Evolutionary conservation across 2,797 vertebrate species (phyloP), one percentile per base, ranked within the genome.

Genomic region (Potorous gilbertii): DNA sequence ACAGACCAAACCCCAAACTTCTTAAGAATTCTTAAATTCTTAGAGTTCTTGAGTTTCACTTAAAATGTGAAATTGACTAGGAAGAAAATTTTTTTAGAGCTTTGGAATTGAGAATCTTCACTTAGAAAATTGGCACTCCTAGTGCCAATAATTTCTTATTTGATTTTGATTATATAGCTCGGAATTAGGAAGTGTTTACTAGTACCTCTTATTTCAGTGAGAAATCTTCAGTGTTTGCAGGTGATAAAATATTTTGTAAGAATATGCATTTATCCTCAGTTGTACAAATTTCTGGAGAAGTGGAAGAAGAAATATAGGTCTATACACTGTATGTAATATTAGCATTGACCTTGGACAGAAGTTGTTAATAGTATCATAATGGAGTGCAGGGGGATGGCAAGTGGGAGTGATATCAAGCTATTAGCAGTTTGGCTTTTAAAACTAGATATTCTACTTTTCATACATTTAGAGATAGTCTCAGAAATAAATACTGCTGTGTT

Each of bases 61-160:
- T 54, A 90, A 96, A 92, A 94, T 74, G n/a, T 95, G 92, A 95
- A 90, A 93, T 90, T 96, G 46, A 54, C 28, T 94, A 81, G 91
- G 91, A 95, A 93, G 93, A 95, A 96, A 87, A 54, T 91, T 52
- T 52, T 54, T 90, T 31, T 50, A 31, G 52, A 54, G 54, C 54
- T 90, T 54, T 54, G 27, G 46, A 90, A 14, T 90, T 90, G 18
- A 52, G 81, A 90, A 90, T 12, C 21, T 90, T 90, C 54, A 90
- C 4, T 90, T 90, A 90, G 52, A 90, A 90, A 13, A 2, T 24
- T 52, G 52, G 52, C 52, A 46, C 46, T 81, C 28, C 52, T 90
- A 31, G 4, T 54, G 89, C 50, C 50, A 34, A 90, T 14, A 90
- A 54, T 54, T 46, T 89, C 81, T 52, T 54, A 52, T 90, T 90